A percentile compares a stretch with the other conserved stretches of the same genome.
phyloP scores from a whole-genome alignment of 2,797 vertebrate species.

The Trichosurus vulpecula region DNA sequence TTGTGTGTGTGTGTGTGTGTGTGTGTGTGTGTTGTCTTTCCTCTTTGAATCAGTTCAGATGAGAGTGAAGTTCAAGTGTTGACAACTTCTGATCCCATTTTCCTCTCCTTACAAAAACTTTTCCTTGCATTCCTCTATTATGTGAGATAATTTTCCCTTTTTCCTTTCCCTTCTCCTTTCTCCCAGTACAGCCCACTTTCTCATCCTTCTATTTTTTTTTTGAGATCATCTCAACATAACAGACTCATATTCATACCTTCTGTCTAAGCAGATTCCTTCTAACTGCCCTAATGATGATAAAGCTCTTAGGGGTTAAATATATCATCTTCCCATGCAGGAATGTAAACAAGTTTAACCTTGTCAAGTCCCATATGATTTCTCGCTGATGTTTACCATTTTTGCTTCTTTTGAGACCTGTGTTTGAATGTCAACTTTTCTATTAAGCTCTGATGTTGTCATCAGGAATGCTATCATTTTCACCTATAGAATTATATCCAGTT shows the following conservation, averaged over 20 bases:
- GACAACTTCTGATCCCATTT: neutral
- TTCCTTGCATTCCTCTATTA: neutral
- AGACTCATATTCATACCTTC: neutral
- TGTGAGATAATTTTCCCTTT: neutral
- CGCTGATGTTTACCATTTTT: neutral
- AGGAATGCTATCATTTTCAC: neutral
- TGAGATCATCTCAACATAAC: neutral
- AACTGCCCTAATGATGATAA: neutral
- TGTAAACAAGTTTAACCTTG: neutral
- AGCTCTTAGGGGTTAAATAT: neutral
- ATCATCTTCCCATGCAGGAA: neutral
- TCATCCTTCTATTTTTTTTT: neutral
- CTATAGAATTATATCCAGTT: neutral
- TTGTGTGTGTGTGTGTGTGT: too few relatives aligned
- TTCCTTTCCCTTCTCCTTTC: neutral
- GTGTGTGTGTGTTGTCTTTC: neutral
- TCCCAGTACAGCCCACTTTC: neutral
- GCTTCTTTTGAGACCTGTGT: neutral
- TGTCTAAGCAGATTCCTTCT: neutral
- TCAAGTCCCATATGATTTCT: neutral
- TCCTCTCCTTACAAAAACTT: neutral
- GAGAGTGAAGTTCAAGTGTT: neutral
- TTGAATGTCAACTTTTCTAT: neutral
- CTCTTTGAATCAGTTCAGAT: neutral
- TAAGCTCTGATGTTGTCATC: neutral